phyloP scores from a whole-genome alignment of 2,888 invertebrate genomes.

The Spicauda simplicius region DNA sequence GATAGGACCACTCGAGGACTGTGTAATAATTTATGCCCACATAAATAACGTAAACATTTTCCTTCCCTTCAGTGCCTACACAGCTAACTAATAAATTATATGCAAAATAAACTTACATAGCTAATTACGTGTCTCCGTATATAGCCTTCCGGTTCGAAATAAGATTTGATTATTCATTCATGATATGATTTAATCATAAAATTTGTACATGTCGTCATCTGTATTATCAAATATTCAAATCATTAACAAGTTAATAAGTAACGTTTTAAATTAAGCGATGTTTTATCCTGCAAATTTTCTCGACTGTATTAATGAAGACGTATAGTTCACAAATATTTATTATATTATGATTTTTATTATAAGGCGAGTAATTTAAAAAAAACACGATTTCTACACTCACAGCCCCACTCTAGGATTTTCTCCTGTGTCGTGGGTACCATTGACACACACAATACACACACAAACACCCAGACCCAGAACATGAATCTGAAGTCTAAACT shows the following conservation, averaged over 20 bases:
- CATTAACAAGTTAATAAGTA: too few species aligned
- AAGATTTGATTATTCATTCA: constrained; percentile 26
- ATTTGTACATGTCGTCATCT: constrained; percentile 12
- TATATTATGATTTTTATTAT: too few species aligned
- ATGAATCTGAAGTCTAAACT: too few species aligned
- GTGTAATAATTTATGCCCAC: constrained; percentile 66
- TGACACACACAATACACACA: too few species aligned
- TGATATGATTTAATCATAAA: constrained; percentile 13
- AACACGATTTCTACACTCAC: too few species aligned
- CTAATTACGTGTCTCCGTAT: constrained; percentile 21
- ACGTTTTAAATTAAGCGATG: too few species aligned
- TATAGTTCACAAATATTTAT: too few species aligned
- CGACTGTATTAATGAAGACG: not conserved
- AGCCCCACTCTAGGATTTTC: too few species aligned
- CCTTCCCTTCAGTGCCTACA: constrained; percentile 32
- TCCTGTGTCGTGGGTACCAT: too few species aligned
- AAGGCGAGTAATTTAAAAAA: too few species aligned
- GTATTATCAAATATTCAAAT: not conserved
- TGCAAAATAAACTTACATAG: constrained; percentile 27
- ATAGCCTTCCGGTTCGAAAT: constrained; percentile 28
- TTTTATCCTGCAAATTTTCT: not conserved
- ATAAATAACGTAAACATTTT: constrained; percentile 67
- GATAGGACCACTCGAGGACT: constrained; percentile 56
- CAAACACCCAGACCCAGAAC: too few species aligned
- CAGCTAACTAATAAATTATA: constrained; percentile 26